Evolutionary conservation across 2,113 vertebrate genomes (phyloP).

Genomic region (Brachirus orientalis): DNA sequence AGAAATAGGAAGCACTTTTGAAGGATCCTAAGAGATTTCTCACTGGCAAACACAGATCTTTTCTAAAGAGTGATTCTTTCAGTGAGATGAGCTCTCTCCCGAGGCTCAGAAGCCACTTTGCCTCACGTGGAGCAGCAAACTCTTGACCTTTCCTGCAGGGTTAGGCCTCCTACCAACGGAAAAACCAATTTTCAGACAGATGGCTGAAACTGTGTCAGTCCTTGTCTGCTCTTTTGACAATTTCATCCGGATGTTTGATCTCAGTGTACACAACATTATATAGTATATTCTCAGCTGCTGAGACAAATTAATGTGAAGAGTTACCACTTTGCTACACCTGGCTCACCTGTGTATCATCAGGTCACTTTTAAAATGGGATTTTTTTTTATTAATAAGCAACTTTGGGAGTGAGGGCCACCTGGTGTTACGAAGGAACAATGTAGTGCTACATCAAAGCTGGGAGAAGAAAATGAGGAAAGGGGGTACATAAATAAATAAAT

Average conservation of each 20-base stretch:
- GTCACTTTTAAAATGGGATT: slow-evolving; percentile 57
- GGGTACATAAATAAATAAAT: slow-evolving; percentile 55
- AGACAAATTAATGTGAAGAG: slow-evolving; percentile 34
- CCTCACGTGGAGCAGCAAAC: slow-evolving; percentile 46
- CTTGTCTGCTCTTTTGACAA: not conserved
- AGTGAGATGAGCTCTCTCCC: too few species aligned
- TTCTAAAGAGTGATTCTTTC: too few species aligned
- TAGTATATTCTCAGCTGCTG: slow-evolving; percentile 1
- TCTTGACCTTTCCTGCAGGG: slow-evolving; percentile 30
- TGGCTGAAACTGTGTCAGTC: slow-evolving; percentile 28
- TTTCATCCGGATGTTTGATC: too few species aligned
- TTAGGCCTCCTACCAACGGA: slow-evolving; percentile 10
- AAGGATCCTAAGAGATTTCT: slow-evolving; percentile 13
- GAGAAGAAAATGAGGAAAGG: slow-evolving; percentile 20
- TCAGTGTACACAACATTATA: not conserved
- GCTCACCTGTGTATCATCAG: slow-evolving; percentile 52
- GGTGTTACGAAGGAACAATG: slow-evolving; percentile 34
- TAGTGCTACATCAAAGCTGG: slow-evolving; percentile 77
- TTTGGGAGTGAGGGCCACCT: slow-evolving; percentile 41
- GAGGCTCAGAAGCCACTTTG: slow-evolving; percentile 7
- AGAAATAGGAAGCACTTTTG: slow-evolving; percentile 74
- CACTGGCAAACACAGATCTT: slow-evolving; percentile 33
- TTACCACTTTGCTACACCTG: slow-evolving; percentile 65
- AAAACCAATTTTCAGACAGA: slow-evolving; percentile 39
- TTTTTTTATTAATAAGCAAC: slow-evolving; percentile 26